Conservation (phyloP, 2,888 invertebrate genomes). For the Eristalis tenax region DNA sequence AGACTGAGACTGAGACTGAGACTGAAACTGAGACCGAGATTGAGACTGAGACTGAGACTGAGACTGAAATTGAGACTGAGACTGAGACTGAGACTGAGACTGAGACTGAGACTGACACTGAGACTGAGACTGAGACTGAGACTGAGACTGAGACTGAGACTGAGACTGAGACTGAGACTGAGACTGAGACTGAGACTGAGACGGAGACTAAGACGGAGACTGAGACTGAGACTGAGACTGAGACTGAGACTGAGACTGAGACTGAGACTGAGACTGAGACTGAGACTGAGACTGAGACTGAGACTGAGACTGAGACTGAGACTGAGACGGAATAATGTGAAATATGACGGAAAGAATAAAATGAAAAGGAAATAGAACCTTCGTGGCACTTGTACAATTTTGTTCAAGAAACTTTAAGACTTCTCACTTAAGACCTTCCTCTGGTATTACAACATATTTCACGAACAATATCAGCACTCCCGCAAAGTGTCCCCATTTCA, state of each 20-base stretch:
- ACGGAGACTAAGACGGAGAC: too few relatives aligned
- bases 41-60: conserved; percentile 9
- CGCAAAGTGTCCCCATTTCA: conserved; percentile 24
- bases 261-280: too few relatives aligned
- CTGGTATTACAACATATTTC: background rate
- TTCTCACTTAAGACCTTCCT: background rate
- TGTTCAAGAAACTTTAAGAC: too few relatives aligned
- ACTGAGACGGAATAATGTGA: too few relatives aligned
- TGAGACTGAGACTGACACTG: background rate
- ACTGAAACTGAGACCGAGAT: conserved; percentile 9
- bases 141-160: background rate
- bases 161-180: background rate
- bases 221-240: too few relatives aligned
- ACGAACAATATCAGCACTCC: background rate
- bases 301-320: too few relatives aligned
- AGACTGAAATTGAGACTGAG: conserved; percentile 8
- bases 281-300: too few relatives aligned
- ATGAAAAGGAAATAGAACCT: background rate
- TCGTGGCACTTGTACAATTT: too few relatives aligned
- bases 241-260: too few relatives aligned
- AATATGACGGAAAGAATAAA: background rate
- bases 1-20: background rate
- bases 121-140: too few relatives aligned
- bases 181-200: too few relatives aligned
- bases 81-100: background rate